phyloP scores from a whole-genome alignment of 2,113 vertebrate genomes.

The Vimba vimba region DNA sequence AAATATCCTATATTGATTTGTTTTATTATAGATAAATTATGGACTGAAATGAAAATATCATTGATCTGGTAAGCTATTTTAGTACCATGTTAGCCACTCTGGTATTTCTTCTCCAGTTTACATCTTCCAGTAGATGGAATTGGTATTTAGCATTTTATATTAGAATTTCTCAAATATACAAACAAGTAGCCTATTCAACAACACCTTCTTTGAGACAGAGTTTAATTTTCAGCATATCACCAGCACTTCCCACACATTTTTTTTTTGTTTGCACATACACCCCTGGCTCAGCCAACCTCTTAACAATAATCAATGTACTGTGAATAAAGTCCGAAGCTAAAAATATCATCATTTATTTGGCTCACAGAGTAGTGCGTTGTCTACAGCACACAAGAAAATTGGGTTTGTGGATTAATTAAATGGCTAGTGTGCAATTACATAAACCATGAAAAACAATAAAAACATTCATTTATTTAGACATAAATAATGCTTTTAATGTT shows the following conservation, averaged over 20 bases:
- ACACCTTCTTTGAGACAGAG: not conserved
- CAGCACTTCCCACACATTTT: conserved; percentile 19
- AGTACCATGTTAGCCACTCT: not conserved
- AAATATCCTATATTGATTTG: not conserved
- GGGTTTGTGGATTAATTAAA: not conserved
- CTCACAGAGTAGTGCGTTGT: not conserved
- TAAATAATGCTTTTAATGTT: not conserved
- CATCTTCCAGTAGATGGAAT: not conserved
- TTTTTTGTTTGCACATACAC: not conserved
- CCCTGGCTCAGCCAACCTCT: not conserved
- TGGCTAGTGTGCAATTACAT: conserved; percentile 11
- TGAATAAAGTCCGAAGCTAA: not conserved
- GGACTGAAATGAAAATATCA: too few species aligned
- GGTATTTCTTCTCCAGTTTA: not conserved
- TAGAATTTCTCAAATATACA: not conserved
- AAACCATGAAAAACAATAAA: not conserved
- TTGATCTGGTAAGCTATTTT: not conserved
- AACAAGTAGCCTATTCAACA: not conserved
- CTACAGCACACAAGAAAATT: not conserved
- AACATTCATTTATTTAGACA: not conserved
- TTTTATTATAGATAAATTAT: not conserved
- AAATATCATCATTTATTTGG: not conserved
- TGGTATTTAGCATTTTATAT: not conserved
- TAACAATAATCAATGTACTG: not conserved
- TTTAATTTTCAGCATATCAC: not conserved